Conservation (phyloP, 2,888 invertebrate species). For the Acleris laterana region DNA sequence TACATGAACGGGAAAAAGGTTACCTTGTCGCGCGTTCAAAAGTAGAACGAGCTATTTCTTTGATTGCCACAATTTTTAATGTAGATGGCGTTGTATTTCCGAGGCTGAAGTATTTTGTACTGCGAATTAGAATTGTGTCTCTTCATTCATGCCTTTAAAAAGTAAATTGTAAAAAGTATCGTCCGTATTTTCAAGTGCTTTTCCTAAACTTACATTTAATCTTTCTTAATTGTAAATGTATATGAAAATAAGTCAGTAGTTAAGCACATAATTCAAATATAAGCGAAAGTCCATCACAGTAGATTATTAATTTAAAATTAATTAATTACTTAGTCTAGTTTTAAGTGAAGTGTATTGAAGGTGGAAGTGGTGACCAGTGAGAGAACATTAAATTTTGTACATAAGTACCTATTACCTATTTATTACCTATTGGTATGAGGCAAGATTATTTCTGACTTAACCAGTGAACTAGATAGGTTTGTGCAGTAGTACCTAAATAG, state of each 20-base stretch:
- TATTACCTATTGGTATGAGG: conserved; percentile 10
- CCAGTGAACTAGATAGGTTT: neutral
- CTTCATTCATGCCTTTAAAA: conserved; percentile 16
- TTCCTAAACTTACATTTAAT: conserved; percentile 39
- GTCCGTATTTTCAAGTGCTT: conserved; percentile 58
- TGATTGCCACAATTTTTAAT: neutral
- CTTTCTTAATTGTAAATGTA: conserved; percentile 36
- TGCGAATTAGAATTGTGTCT: neutral
- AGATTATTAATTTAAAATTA: conserved; percentile 56
- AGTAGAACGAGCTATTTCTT: neutral
- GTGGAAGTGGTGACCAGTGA: conserved; percentile 23
- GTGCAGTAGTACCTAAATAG: neutral
- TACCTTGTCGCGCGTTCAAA: too few relatives aligned
- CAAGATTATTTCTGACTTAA: conserved; percentile 5
- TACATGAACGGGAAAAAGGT: too few relatives aligned
- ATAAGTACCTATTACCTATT: conserved; percentile 16
- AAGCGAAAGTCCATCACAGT: conserved; percentile 67
- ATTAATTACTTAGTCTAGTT: conserved; percentile 49
- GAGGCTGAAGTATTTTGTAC: neutral
- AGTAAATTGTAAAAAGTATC: conserved; percentile 42
- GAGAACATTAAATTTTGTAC: conserved; percentile 36
- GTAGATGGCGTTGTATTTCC: neutral
- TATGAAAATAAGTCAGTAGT: conserved; percentile 52
- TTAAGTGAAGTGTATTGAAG: conserved; percentile 44
- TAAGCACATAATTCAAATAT: conserved; percentile 50